Evolutionary conservation across 2,797 vertebrate genomes (phyloP), one percentile per base, ranked within the genome.

Genomic region (Lates japonicus): DNA sequence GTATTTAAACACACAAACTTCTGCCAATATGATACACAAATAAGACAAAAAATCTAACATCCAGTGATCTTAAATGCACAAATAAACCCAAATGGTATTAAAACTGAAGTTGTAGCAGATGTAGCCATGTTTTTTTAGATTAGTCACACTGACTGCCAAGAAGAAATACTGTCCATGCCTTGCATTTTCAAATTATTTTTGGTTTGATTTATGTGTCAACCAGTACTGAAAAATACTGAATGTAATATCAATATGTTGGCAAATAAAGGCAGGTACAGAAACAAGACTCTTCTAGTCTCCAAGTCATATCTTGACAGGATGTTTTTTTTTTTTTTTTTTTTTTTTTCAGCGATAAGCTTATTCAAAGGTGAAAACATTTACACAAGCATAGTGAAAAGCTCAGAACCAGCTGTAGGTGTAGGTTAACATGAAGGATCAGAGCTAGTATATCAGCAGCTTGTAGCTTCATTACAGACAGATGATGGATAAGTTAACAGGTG

Each of bases 401-500:
- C 55, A 4, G 44, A 29, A 25, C 14, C 19, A 19, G 9, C 35
- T 16, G 35, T 6, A 48, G 61, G 19, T 10, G 10, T 16, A 0
- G 3, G 35, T 58, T 39, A 58, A 60, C 20, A 5, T 42, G 66
- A 41, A 55, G 2, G 25, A 39, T 51, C 46, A 14, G 22, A 20
- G 14, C 29, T 48, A 3, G 10, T 10, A 59, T 14, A 37, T 73
- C 66, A 54, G 63, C 49, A 41, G 60, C 44, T 55, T 54, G 62
- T 52, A 20, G n/a, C 71, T 61, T 58, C 13, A 7, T 19, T 41
- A 60, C 57, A 52, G 20, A 59, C 2, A 1, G 48, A 11, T 78
- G 84, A 74, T 13, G 2, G 51, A 67, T 72, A 44, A 7, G 63
- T 49, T 7, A 82, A 39, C 80, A 84, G 64, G 70, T 83, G 81